Evolutionary conservation across 2,113 vertebrate species (phyloP), one percentile per base, ranked within the genome.

Genomic region (Elephantulus edwardii): DNA sequence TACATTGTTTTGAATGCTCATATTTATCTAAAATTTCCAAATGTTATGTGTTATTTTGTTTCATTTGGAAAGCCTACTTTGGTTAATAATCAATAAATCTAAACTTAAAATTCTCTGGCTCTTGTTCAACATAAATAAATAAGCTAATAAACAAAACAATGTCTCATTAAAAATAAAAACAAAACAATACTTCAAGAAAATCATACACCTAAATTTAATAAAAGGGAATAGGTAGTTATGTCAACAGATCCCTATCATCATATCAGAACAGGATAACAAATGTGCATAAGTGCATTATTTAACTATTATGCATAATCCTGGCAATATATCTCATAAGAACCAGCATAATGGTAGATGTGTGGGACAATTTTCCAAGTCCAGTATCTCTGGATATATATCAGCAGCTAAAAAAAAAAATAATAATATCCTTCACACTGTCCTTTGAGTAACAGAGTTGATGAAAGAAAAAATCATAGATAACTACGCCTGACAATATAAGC

Each of bases 381-480:
- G 64, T 83, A 74, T 92, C 95, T 96, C 90, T 19, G 33, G 94
- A 91, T 96, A 91, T 90, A 66, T 83, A 9, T 54, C 92, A 93
- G 2, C 35, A 91, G 93, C 93, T 97, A 93, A 95, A 96, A 93
- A 90, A 94, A 93, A 95, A 86, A 94, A 97, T 95, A 97, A 96
- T 96, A 93, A 96, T 95, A 91, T 96, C 96, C 96, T 97, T 96
- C 94, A 83, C 94, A 91, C 68, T 92, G 94, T 96, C 96, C 96
- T 96, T 96, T 97, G 96, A 97, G 93, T 96, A 96, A 96, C 97
- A 97, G 96, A 88, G 74, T 91, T 97, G 97, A 97, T 97, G 96
- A 97, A 97, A 97, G 97, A 96, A 94, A 96, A 96, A 97, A 95
- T 90, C 96, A 83, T 94, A 97, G 97, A 97, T 97, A 96, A 96